Conservation (phyloP, 2,113 vertebrate genomes). For the Ailurus styani region DNA sequence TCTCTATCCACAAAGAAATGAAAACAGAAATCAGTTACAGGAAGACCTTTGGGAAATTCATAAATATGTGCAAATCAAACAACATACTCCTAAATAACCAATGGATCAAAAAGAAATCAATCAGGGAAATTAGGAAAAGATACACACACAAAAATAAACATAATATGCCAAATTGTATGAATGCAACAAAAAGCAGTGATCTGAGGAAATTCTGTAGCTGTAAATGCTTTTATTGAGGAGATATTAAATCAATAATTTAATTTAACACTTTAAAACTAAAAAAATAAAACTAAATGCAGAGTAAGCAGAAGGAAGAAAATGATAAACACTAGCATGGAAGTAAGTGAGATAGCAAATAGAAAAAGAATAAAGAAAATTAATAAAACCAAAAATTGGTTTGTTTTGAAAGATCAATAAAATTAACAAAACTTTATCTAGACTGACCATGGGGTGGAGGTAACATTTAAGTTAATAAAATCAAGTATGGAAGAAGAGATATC, state of each 20-base stretch:
- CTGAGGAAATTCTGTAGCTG: neutral
- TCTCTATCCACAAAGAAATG: neutral
- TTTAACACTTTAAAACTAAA: neutral
- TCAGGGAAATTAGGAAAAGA: neutral
- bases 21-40: neutral
- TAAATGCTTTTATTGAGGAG: neutral
- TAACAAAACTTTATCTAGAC: neutral
- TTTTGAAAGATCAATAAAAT: constrained; percentile 18
- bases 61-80: neutral
- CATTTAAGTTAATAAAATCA: neutral
- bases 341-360: neutral
- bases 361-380: constrained; percentile 17
- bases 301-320: neutral
- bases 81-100: neutral
- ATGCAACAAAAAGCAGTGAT: neutral
- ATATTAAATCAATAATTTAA: neutral
- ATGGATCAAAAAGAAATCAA: neutral
- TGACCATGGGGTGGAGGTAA: neutral
- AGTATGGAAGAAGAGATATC: neutral
- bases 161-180: neutral
- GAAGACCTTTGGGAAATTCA: neutral
- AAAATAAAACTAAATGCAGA: neutral
- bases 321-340: neutral
- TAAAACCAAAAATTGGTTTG: neutral
- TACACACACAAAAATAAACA: neutral